Evolutionary conservation across 2,888 invertebrate genomes (phyloP).

Genomic region (Melikaiella ostensackeni): DNA sequence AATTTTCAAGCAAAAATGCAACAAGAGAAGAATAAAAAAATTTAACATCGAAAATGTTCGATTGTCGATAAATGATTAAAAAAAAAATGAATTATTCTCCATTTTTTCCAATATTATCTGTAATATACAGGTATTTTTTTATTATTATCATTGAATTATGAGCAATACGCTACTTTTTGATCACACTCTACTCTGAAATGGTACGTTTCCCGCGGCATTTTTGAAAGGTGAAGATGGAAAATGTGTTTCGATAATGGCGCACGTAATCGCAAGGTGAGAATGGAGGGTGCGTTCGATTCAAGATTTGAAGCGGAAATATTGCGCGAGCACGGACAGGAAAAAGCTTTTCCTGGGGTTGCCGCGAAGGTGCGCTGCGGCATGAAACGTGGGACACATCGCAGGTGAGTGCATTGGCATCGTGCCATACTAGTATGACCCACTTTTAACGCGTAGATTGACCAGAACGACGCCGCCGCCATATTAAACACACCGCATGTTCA

Average conservation of each 20-base stretch:
- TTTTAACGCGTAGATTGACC: slow-evolving; percentile 37
- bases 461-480: slow-evolving; percentile 1
- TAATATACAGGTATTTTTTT: too few relatives aligned
- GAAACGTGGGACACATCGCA: slow-evolving; percentile 59
- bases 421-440: slow-evolving; percentile 56
- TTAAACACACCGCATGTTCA: background rate
- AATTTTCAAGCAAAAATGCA: too few relatives aligned
- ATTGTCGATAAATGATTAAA: too few relatives aligned
- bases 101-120: too few relatives aligned
- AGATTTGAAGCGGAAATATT: slow-evolving; percentile 44
- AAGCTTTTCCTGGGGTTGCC: slow-evolving; percentile 9
- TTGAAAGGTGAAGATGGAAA: background rate
- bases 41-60: too few relatives aligned
- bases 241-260: slow-evolving; percentile 4
- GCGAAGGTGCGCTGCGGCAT: slow-evolving; percentile 44
- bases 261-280: slow-evolving; percentile 45
- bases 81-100: too few relatives aligned
- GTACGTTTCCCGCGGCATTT: background rate
- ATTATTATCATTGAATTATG: too few relatives aligned
- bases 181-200: background rate
- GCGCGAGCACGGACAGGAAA: background rate
- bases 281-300: slow-evolving; percentile 62
- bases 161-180: background rate
- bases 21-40: too few relatives aligned
- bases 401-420: slow-evolving; percentile 69